Evolutionary conservation across 2,113 vertebrate genomes (phyloP).

Genomic region (Ciconia stormi): DNA sequence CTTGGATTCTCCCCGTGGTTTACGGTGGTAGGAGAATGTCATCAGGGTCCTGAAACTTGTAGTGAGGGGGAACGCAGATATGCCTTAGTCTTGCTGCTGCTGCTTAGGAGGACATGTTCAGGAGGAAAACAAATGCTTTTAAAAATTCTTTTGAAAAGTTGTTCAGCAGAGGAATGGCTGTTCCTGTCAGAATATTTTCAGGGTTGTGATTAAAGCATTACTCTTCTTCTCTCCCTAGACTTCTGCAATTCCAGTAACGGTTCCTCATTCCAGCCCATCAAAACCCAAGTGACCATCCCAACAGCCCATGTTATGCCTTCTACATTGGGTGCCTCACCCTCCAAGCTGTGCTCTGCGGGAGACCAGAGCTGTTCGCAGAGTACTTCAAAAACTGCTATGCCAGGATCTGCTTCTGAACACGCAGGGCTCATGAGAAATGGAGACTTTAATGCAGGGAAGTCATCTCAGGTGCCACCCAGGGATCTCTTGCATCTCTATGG

Average conservation of each 20-base stretch:
- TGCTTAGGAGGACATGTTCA: not conserved
- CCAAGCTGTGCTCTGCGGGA: constrained; percentile 73
- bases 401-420: constrained; percentile 41
- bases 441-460: constrained; percentile 19
- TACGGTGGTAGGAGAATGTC: not conserved
- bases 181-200: not conserved
- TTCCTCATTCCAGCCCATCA: constrained; percentile 92
- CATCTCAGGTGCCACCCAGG: constrained; percentile 49
- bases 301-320: constrained; percentile 99
- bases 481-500: constrained; percentile 80
- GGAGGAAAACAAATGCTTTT: not conserved
- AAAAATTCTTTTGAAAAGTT: not conserved
- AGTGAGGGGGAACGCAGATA: not conserved
- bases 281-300: constrained; percentile 91
- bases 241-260: constrained; percentile 85
- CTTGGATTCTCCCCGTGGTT: not conserved
- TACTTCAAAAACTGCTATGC: constrained; percentile 76
- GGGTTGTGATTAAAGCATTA: not conserved
- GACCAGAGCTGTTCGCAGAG: constrained; percentile 56
- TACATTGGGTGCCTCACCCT: constrained; percentile 82
- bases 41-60: not conserved
- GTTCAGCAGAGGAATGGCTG: not conserved
- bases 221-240: constrained; percentile 75
- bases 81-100: not conserved
- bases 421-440: constrained; percentile 56